Evolutionary conservation across 1,140 invertebrate genomes (phyloP).

Genomic region (Calosoma granatense): DNA sequence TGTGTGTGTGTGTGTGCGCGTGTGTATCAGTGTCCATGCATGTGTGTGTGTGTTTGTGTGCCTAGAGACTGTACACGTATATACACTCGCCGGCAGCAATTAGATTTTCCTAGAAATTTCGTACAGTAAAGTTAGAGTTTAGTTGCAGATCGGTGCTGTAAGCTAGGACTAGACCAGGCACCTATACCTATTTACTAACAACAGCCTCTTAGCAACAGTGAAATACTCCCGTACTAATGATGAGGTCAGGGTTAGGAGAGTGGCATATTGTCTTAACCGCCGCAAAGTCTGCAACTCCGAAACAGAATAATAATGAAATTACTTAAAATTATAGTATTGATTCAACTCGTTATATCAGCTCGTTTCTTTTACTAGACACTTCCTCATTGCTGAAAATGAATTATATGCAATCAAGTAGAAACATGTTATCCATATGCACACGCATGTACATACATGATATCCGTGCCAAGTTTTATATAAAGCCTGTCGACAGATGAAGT

Average conservation of each 20-base stretch:
- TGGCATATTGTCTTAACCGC: no score
- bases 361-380: not conserved
- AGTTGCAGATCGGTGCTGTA: no score
- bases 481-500: no score
- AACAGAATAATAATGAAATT: not conserved
- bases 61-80: not conserved
- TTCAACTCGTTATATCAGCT: not conserved
- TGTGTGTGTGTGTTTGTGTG: not conserved
- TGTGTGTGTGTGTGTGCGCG: not conserved
- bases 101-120: conserved; percentile 4
- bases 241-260: no score
- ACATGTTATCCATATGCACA: not conserved
- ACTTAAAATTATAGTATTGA: not conserved
- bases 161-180: no score
- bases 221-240: no score
- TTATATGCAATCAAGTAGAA: not conserved
- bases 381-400: not conserved
- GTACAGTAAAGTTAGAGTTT: no score
- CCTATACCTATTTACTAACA: no score
- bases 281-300: no score
- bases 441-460: no score
- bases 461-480: no score
- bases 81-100: not conserved
- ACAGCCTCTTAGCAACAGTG: no score
- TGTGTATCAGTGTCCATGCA: not conserved